Percentiles rank a stretch among this genome's conserved stretches.
These are phyloP conservation scores for Sitophilus oryzae DNA, from an alignment of 1,140 invertebrate genomes.

Conservation along the genomic window DNA sequence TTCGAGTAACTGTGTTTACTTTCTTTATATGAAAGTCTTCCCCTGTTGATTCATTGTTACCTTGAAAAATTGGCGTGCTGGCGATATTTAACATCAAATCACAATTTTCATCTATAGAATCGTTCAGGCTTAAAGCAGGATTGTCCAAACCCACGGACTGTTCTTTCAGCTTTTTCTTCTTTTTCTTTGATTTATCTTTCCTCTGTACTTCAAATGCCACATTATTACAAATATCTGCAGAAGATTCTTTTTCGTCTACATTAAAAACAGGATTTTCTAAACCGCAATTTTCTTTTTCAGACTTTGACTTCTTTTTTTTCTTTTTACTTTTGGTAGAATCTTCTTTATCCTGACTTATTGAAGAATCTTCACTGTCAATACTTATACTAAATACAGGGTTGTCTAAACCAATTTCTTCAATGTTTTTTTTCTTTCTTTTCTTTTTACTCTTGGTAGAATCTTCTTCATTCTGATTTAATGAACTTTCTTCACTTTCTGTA, in stretches of 20 bases:
- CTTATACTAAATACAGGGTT: conserved; percentile 18
- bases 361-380: conserved; percentile 7
- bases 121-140: conserved; percentile 27
- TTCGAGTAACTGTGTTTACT: conserved; percentile 15
- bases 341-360: conserved; percentile 8
- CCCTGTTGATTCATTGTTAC: conserved; percentile 1
- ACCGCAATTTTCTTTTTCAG: conserved; percentile 15
- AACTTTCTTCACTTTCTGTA: background rate
- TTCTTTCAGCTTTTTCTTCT: conserved; percentile 25
- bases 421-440: conserved; percentile 9
- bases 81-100: conserved; percentile 35
- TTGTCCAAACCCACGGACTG: conserved; percentile 38
- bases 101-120: conserved; percentile 19
- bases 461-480: background rate
- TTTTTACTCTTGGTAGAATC: conserved; percentile 14
- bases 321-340: conserved; percentile 25
- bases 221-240: conserved; percentile 5
- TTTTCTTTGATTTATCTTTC: conserved; percentile 25
- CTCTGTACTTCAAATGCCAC: conserved; percentile 23
- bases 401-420: conserved; percentile 8
- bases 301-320: conserved; percentile 14
- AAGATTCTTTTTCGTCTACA: conserved; percentile 1
- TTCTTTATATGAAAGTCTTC: conserved; percentile 7
- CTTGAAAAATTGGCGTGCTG: conserved; percentile 21
- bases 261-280: conserved; percentile 29